Base-by-base conservation (phyloP, 2,888 invertebrate genomes). In the Clostera curtula region DNA sequence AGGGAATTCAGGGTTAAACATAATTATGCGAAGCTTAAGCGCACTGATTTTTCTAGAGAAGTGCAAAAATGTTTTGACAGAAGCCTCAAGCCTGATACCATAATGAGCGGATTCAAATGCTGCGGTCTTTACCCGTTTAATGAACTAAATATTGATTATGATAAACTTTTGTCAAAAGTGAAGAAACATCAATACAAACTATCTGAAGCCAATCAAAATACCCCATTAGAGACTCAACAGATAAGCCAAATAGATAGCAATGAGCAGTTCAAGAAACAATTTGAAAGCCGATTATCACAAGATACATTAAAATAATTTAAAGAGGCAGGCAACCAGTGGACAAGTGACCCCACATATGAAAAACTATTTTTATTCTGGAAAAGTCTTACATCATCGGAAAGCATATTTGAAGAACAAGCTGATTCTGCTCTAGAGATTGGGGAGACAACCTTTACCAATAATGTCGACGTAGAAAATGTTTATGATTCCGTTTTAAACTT, bases 51-150 rank as follows among this genome's bases (percentile, higher is more conserved):
- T 41, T 22, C 37, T 25, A 12, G 14, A 32, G 29, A 41, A 36
- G 41, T 41, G 16, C 17, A 41, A 33, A 44, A 29, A 32, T 44
- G 41, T 26, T 36, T 45, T 24, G 31, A 45, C 12, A 34, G 25
- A 25, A 31, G 35, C 19, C 31, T 31, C 14, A 36, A 35, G 20
- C 13, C 33, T 19, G 31, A 41, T 24, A 44, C 33, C 30, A 37
- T 41, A 24, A 36, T 19, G 22, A 43, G n/a, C 23, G 32, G 31
- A 27, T 31, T 31, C 27, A 33, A 25, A 28, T 28, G 20, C 23
- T 34, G 26, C 16, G 30, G 33, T 16, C 14, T 31, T 10, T 25
- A 29, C 18, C 29, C 25, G 5, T 34, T 27, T 19, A 11, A 28
- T 23, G 5, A 19, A 25, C 8, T 24, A 20, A 25, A 24, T 18